Conservation (phyloP, 2,797 vertebrate genomes). For the Parauchenoglanis punctatus region DNA sequence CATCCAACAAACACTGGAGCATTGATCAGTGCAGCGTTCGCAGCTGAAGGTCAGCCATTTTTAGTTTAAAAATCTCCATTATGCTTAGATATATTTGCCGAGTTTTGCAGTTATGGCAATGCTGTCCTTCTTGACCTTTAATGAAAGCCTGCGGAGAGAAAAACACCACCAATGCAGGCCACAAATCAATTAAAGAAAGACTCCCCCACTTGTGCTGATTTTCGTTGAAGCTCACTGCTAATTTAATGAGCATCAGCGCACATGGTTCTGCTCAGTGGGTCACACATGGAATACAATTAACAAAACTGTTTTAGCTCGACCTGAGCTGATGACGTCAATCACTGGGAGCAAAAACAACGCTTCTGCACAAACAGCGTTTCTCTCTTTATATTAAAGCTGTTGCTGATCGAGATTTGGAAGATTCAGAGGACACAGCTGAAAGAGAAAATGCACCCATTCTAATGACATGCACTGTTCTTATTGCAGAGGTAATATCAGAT, state of each 20-base stretch:
- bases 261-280: not conserved
- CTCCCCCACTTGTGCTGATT: not conserved
- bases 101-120: conserved; percentile 2
- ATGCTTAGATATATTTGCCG: not conserved
- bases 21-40: not conserved
- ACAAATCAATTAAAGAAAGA: conserved; percentile 2
- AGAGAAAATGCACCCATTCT: conserved; percentile 31
- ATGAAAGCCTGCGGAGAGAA: not conserved
- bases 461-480: conserved; percentile 9
- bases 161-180: not conserved
- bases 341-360: not conserved
- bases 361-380: not conserved
- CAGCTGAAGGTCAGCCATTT: not conserved
- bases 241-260: not conserved
- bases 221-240: not conserved
- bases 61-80: not conserved
- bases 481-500: conserved; percentile 32
- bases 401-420: not conserved
- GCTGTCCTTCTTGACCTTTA: not conserved
- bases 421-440: not conserved
- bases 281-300: conserved; percentile 3
- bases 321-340: not conserved
- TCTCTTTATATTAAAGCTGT: not conserved
- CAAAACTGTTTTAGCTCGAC: not conserved
- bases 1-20: not conserved